Base-by-base conservation (phyloP, 2,797 vertebrate genomes). In the Pteronotus mesoamericanus region DNA sequence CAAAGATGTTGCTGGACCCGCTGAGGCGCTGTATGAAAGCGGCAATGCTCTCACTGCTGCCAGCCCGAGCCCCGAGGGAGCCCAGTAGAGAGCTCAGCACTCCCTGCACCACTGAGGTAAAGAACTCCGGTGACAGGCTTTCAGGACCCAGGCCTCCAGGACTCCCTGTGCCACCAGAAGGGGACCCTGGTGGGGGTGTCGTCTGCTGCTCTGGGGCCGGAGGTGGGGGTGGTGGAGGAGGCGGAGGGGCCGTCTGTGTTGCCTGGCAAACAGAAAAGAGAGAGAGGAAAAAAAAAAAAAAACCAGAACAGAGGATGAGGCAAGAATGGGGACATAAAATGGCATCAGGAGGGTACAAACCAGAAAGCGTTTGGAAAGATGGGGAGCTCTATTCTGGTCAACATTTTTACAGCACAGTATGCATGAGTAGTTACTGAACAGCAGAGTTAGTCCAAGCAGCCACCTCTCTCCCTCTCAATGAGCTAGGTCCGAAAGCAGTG, bases 11-110 rank as follows among this genome's bases (percentile, higher is more conserved):
- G 98, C 98, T 99, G 39, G 99, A 99, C 86, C 99, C 99, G 3
- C 99, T 99, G 77, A 99, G 99, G 88, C 99, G 98, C 89, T 99
- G 99, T 98, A 99, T 99, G 97, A 99, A 99, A 96, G 99, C 99
- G 2, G 99, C 99, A 0, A 99, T 99, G 97, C 99, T 99, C 96
- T 99, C 99, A 0, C 99, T 99, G 98, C 99, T 99, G 44, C 99
- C 99, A 95, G 99, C 99, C 24, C 98, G 98, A 26, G 99, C 99
- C 6, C 98, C 98, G 92, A 99, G 97, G 1, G 99, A 99, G 26
- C 99, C 99, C 98, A 99, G 98, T 98, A 99, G 99, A 94, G 99
- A 99, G 89, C 99, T 99, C 69, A 99, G 98, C 89, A 99, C 99
- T 0, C 99, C 99, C 21, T 99, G 99, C 22, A 99, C 99, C 57